A percentile compares a stretch with the other conserved stretches of the same genome.
phyloP scores from a whole-genome alignment of 2,113 vertebrate genomes.

The Sterrhoptilus dennistouni region DNA sequence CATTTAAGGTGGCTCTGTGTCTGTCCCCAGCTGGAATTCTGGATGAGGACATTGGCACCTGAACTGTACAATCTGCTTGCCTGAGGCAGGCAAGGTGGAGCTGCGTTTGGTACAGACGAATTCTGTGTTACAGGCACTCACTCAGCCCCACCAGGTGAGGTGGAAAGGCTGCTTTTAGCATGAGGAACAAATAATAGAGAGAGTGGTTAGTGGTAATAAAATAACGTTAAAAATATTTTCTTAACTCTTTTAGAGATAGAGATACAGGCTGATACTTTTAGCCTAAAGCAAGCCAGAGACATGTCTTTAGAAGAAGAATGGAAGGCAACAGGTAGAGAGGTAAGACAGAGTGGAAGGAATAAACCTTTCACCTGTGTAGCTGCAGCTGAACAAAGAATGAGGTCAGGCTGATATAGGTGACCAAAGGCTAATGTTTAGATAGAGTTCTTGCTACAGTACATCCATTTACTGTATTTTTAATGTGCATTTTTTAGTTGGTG shows the following conservation, averaged over 20 bases:
- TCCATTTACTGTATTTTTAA: background rate
- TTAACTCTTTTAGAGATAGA: background rate
- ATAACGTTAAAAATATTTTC: background rate
- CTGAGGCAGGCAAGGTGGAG: background rate
- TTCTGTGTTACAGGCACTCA: background rate
- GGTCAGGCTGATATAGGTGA: background rate
- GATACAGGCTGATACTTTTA: background rate
- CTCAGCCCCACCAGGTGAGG: background rate
- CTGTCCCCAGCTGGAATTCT: background rate
- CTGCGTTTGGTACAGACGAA: rapidly evolving
- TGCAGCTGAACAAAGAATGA: background rate
- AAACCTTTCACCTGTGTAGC: background rate
- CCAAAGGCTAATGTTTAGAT: background rate
- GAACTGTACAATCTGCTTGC: background rate
- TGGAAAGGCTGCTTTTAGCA: background rate
- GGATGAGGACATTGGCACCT: background rate
- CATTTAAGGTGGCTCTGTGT: background rate
- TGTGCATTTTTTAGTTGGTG: background rate
- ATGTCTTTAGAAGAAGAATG: background rate
- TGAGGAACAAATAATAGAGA: background rate
- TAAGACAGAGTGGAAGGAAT: background rate
- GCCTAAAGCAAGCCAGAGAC: background rate
- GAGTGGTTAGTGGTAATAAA: background rate
- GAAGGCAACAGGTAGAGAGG: background rate
- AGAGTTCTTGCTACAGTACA: background rate